These are phyloP conservation scores for Drosophila nigrodunni DNA, from an alignment of 1,140 invertebrate genomes.

Conservation along the genomic window DNA sequence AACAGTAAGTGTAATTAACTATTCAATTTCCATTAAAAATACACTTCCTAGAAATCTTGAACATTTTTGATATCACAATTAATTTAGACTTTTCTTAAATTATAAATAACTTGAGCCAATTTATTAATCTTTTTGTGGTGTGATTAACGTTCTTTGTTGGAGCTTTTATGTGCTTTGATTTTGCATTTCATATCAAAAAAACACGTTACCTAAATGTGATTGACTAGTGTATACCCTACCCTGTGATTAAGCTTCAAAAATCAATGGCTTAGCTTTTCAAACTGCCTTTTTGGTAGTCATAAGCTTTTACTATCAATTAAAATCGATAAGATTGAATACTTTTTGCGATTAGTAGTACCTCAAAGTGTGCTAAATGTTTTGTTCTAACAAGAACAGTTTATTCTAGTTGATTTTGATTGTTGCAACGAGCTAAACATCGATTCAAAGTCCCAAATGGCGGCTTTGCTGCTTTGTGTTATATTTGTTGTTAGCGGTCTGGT, in stretches of 20 bases:
- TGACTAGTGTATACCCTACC: neutral
- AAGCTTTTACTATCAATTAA: neutral
- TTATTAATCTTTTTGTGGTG: constrained; percentile 2
- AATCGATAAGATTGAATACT: neutral
- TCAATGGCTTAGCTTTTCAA: no score
- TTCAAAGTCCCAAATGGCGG: neutral
- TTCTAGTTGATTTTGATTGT: constrained; percentile 1
- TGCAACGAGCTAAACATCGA: neutral
- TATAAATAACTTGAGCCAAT: constrained; percentile 4
- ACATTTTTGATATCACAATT: neutral
- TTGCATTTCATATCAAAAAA: neutral
- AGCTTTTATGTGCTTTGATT: neutral
- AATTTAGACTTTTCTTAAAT: neutral
- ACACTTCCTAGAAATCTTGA: no score
- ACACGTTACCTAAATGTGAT: neutral
- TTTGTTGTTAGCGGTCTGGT: neutral
- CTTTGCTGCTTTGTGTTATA: neutral
- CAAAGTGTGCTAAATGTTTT: neutral
- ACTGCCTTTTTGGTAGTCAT: no score
- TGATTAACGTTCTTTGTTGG: neutral
- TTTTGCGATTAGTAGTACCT: constrained; percentile 7
- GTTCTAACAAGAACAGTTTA: neutral
- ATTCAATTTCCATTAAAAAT: neutral
- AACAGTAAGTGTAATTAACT: constrained; percentile 21
- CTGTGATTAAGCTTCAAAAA: neutral